phyloP scores from a whole-genome alignment of 2,888 invertebrate genomes.

The Pterobdella sp. region DNA sequence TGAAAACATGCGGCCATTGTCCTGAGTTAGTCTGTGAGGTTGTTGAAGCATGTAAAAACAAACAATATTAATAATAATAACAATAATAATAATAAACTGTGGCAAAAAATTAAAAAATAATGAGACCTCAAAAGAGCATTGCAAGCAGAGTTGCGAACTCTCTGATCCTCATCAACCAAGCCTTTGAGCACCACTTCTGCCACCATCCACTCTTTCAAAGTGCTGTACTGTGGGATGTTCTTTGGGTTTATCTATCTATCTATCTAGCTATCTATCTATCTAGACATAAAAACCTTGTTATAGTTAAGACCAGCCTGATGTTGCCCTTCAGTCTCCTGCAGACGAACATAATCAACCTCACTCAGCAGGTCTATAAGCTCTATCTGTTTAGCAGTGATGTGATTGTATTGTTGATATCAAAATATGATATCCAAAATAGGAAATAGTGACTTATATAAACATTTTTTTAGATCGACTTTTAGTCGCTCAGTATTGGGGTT shows the following conservation, averaged over 20 bases:
- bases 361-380: neutral
- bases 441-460: too few species aligned
- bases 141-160: neutral
- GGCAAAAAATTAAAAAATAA: neutral
- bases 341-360: neutral
- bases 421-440: too few species aligned
- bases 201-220: conserved; percentile 3
- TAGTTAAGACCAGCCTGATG: neutral
- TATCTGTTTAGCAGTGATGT: neutral
- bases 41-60: neutral
- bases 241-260: neutral
- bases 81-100: neutral
- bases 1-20: neutral
- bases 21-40: neutral
- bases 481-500: too few species aligned
- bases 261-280: neutral
- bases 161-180: conserved; percentile 12
- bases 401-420: too few species aligned
- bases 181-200: neutral
- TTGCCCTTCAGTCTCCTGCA: neutral
- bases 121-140: neutral
- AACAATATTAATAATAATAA: too few species aligned
- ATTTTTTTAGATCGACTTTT: too few species aligned
- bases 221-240: neutral
- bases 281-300: too few species aligned